phyloP scores from a whole-genome alignment of 2,888 invertebrate genomes.

The Calameuta filiformis region DNA sequence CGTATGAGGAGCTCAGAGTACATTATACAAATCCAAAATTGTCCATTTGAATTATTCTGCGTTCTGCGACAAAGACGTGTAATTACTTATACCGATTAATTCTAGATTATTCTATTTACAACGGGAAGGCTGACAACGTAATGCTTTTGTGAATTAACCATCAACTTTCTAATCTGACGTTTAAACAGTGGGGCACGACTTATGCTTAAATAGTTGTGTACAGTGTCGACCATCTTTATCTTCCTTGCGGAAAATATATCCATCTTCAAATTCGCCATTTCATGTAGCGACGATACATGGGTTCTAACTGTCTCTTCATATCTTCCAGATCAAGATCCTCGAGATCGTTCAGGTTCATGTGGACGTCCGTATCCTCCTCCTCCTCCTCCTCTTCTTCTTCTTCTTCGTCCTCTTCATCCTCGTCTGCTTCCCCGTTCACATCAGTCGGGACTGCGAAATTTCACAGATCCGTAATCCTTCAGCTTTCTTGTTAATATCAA shows the following conservation, averaged over 20 bases:
- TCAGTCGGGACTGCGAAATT: conserved; percentile 35
- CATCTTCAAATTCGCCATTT: conserved; percentile 50
- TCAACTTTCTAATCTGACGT: neutral
- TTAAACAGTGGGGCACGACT: neutral
- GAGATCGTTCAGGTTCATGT: neutral
- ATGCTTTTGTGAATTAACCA: neutral
- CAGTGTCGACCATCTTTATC: neutral
- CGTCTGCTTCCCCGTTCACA: neutral
- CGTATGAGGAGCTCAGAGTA: neutral
- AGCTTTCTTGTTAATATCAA: neutral
- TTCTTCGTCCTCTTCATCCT: neutral
- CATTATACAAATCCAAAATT: neutral
- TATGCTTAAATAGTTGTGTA: neutral
- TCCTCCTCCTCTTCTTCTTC: neutral
- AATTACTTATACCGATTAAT: neutral
- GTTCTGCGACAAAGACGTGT: neutral
- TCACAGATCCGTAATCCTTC: neutral
- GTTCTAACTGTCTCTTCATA: conserved; percentile 45
- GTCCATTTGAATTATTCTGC: neutral
- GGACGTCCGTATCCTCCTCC: neutral
- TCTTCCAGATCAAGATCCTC: conserved; percentile 32
- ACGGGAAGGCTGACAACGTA: neutral
- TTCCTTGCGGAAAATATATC: neutral
- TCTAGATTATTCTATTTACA: neutral
- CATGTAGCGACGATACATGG: conserved; percentile 51